Conservation (phyloP, 2,113 vertebrate genomes). For the Entelurus aequoreus region DNA sequence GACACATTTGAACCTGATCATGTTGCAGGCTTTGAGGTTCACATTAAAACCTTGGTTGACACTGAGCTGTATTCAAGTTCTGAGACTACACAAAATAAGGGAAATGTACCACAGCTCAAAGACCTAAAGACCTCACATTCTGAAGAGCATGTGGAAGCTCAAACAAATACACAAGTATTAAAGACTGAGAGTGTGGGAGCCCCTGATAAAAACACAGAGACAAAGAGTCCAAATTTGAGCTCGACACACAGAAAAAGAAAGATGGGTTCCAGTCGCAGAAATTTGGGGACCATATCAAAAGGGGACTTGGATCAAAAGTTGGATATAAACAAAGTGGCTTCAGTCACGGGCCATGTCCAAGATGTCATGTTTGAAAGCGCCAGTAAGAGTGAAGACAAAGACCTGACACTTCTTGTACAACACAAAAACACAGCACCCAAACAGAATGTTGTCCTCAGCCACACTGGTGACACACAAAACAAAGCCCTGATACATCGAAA, state of each 20-base stretch:
- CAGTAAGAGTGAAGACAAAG: conserved; percentile 6
- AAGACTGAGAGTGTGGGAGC: conserved; percentile 5
- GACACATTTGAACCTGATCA: conserved; percentile 4
- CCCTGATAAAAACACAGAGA: conserved; percentile 5
- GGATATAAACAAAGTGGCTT: conserved; percentile 10
- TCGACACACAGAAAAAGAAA: conserved; percentile 37
- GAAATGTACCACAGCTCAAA: neutral
- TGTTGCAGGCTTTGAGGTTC: conserved; percentile 1
- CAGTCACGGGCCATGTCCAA: conserved; percentile 1
- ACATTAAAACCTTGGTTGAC: neutral
- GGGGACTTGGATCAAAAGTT: conserved; percentile 21
- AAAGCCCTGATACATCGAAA: neutral
- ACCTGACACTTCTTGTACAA: neutral
- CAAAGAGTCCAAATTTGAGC: conserved; percentile 20
- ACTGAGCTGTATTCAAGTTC: neutral
- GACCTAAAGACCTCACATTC: neutral
- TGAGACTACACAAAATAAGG: conserved; percentile 11
- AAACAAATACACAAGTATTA: neutral
- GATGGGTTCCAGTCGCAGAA: conserved; percentile 56
- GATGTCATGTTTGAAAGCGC: neutral
- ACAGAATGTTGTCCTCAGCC: conserved; percentile 14
- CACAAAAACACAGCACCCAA: conserved; percentile 4
- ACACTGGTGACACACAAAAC: neutral
- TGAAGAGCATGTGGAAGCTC: neutral
- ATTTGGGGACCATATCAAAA: conserved; percentile 10